These are phyloP conservation scores for Mirza zaza DNA, from an alignment of 2,113 vertebrate species.

Conservation along the genomic window DNA sequence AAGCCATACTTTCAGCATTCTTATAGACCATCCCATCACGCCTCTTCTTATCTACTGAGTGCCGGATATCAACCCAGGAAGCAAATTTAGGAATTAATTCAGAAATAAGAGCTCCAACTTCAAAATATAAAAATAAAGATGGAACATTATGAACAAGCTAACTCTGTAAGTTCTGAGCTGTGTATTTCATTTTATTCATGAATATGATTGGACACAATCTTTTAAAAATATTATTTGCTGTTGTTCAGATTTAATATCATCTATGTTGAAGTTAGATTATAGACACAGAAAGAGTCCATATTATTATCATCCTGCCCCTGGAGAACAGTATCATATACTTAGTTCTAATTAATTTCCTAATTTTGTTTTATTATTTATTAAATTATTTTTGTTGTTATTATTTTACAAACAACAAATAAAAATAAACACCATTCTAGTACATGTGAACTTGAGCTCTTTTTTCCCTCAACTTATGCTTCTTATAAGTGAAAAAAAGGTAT, in stretches of 20 bases:
- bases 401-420: neutral
- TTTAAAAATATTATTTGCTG: slow-evolving; percentile 50
- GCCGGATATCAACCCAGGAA: slow-evolving; percentile 36
- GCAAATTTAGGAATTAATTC: slow-evolving; percentile 66
- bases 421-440: neutral
- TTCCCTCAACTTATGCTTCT: neutral
- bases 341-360: neutral
- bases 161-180: slow-evolving; percentile 13
- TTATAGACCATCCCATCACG: slow-evolving; percentile 50
- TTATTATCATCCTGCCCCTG: neutral
- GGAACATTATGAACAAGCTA: slow-evolving; percentile 48
- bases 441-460: neutral
- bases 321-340: neutral
- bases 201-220: slow-evolving; percentile 41
- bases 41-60: slow-evolving; percentile 43
- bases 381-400: neutral
- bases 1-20: slow-evolving; percentile 66
- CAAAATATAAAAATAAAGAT: slow-evolving; percentile 52
- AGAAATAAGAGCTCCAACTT: slow-evolving; percentile 39
- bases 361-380: neutral
- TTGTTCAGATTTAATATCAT: slow-evolving; percentile 41
- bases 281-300: neutral
- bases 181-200: slow-evolving; percentile 42
- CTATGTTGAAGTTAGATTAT: slow-evolving; percentile 26
- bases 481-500: neutral